Conservation (phyloP, 2,113 vertebrate genomes). For the Arenaria interpres region DNA sequence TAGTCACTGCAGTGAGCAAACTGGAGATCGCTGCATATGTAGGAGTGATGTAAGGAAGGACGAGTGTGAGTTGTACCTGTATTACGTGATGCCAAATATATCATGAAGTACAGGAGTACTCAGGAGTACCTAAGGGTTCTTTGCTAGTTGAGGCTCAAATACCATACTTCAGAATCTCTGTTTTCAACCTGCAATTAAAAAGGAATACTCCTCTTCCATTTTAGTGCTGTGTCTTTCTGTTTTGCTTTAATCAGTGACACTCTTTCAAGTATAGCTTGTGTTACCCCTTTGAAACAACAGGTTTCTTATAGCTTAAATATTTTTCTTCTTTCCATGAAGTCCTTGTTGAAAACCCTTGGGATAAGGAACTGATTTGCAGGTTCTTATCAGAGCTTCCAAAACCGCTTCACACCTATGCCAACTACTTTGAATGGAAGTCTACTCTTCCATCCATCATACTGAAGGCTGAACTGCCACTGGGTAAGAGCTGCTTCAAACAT, state of each 20-base stretch:
- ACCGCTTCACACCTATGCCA: slow-evolving; percentile 75
- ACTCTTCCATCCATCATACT: slow-evolving; percentile 78
- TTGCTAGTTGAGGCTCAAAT: neutral
- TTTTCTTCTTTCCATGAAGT: neutral
- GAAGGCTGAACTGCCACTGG: slow-evolving; percentile 80
- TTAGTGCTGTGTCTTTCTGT: neutral
- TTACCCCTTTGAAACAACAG: neutral
- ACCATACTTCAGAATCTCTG: neutral
- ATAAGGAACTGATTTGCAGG: slow-evolving; percentile 73
- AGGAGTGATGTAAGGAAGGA: neutral
- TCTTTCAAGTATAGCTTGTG: neutral
- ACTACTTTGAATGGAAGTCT: slow-evolving; percentile 77
- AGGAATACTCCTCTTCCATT: neutral
- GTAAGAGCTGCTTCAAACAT: slow-evolving; percentile 68
- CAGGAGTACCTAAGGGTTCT: neutral
- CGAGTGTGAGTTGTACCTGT: neutral
- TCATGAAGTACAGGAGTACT: neutral
- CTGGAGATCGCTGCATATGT: rapidly evolving
- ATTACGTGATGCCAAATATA: neutral
- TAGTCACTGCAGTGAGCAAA: neutral
- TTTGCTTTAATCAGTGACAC: neutral
- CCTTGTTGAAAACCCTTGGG: slow-evolving; percentile 88
- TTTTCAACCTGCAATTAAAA: neutral
- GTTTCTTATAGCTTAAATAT: neutral
- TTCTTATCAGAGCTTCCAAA: slow-evolving; percentile 78